A percentile compares a stretch with the other conserved stretches of the same genome.
These are phyloP conservation scores for Nephrotoma appendiculata DNA, from an alignment of 2,888 invertebrate species.

Conservation along the genomic window DNA sequence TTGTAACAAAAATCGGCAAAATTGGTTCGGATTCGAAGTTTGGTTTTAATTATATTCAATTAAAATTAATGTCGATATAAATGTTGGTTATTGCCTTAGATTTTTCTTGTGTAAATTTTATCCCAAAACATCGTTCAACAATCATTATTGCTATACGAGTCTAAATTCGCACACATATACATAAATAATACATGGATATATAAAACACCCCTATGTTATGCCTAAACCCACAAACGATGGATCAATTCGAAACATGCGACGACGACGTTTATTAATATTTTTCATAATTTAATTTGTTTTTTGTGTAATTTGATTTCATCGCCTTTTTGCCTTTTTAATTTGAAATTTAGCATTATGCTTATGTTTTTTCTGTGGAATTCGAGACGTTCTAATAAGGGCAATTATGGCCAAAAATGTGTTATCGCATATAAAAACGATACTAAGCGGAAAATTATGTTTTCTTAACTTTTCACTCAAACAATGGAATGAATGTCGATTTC, in stretches of 20 bases:
- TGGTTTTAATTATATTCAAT: not conserved
- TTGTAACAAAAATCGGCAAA: not conserved
- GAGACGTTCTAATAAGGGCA: not conserved
- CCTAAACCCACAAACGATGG: not conserved
- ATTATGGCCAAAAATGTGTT: not conserved
- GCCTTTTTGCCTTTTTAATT: not conserved
- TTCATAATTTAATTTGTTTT: not conserved
- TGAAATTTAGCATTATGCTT: not conserved
- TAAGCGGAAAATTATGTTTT: too few relatives aligned
- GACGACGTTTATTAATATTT: not conserved
- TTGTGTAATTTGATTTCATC: not conserved
- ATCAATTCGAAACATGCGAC: not conserved
- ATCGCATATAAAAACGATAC: too few relatives aligned
- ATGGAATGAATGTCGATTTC: too few relatives aligned
- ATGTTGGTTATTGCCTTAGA: not conserved
- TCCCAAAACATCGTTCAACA: not conserved
- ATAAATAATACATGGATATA: too few relatives aligned
- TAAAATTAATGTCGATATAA: not conserved
- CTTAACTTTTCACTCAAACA: too few relatives aligned
- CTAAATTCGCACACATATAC: not conserved
- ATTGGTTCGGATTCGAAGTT: not conserved
- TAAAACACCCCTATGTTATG: not conserved
- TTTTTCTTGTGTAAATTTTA: not conserved
- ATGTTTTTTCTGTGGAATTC: not conserved
- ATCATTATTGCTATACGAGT: not conserved